Evolutionary conservation across 1,140 invertebrate genomes (phyloP).

Genomic region (Drosophila murphyi): DNA sequence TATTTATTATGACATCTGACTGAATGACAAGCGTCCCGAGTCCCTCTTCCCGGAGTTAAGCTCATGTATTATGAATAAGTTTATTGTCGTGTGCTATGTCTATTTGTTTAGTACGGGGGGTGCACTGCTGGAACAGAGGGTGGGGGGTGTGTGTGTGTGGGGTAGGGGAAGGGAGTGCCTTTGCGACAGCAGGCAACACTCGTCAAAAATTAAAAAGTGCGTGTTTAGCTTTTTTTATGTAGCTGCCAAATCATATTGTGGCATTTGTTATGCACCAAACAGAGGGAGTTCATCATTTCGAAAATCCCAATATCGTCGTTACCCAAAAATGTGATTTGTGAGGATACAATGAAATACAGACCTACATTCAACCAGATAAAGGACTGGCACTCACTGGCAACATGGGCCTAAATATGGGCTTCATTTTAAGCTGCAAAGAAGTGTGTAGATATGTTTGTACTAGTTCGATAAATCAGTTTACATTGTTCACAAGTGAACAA

Average conservation of each 20-base stretch:
- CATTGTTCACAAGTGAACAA: too few relatives aligned
- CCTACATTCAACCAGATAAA: neutral
- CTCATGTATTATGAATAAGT: conserved; percentile 76
- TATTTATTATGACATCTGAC: conserved; percentile 79
- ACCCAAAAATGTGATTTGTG: conserved; percentile 6
- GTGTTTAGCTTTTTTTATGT: conserved; percentile 71
- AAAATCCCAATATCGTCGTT: conserved; percentile 52
- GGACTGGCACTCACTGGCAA: neutral
- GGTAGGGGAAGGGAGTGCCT: too few relatives aligned
- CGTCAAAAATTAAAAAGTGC: conserved; percentile 48
- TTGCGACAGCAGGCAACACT: conserved; percentile 4
- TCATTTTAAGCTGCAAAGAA: too few relatives aligned
- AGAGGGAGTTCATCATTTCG: conserved; percentile 2
- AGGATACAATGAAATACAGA: neutral
- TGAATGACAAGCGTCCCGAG: conserved; percentile 61
- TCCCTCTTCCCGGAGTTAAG: conserved; percentile 19
- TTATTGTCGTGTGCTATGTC: conserved; percentile 69
- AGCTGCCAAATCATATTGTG: conserved; percentile 74
- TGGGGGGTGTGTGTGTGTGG: neutral
- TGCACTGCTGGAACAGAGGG: neutral
- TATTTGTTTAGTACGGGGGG: conserved; percentile 29
- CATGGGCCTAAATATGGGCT: too few relatives aligned
- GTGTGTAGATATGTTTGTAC: too few relatives aligned
- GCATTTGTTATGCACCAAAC: conserved; percentile 66
- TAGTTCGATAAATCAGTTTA: too few relatives aligned